phyloP scores from a whole-genome alignment of 2,888 invertebrate genomes.

The Heteropelma amictum region DNA sequence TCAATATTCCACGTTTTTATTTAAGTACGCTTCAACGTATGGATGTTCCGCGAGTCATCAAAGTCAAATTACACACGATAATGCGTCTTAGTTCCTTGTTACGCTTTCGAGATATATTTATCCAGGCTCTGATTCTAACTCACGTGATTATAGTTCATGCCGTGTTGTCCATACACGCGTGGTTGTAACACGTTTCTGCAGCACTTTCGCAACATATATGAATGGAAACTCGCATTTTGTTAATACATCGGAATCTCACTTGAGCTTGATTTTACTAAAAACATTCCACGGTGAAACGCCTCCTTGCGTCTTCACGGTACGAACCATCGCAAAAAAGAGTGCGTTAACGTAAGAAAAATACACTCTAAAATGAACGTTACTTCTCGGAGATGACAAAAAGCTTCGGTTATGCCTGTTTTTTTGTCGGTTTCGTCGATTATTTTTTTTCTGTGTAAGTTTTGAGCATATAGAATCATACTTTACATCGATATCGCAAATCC shows the following conservation, averaged over 20 bases:
- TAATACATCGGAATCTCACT: constrained; percentile 29
- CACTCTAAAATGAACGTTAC: neutral
- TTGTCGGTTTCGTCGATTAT: no score
- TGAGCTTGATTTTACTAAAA: constrained; percentile 3
- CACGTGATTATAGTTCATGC: constrained; percentile 29
- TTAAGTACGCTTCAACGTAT: no score
- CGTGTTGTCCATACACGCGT: neutral
- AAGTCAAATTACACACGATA: neutral
- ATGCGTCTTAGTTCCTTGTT: constrained; percentile 44
- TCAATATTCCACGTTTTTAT: no score
- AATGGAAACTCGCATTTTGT: constrained; percentile 4
- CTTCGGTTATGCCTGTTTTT: no score
- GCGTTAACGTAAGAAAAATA: constrained; percentile 10
- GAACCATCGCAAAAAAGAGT: no score
- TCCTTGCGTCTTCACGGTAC: constrained; percentile 7
- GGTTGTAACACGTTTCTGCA: constrained; percentile 16
- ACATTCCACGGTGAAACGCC: constrained; percentile 22
- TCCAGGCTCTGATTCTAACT: constrained; percentile 57
- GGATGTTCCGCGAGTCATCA: no score
- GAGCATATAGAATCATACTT: no score
- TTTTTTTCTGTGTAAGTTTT: no score
- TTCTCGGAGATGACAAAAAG: constrained; percentile 4
- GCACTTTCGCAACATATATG: constrained; percentile 26
- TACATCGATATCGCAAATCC: no score
- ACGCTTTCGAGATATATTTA: constrained; percentile 57